phyloP scores from a whole-genome alignment of 2,888 invertebrate species.

The Spatulosminthurus flaviceps region DNA sequence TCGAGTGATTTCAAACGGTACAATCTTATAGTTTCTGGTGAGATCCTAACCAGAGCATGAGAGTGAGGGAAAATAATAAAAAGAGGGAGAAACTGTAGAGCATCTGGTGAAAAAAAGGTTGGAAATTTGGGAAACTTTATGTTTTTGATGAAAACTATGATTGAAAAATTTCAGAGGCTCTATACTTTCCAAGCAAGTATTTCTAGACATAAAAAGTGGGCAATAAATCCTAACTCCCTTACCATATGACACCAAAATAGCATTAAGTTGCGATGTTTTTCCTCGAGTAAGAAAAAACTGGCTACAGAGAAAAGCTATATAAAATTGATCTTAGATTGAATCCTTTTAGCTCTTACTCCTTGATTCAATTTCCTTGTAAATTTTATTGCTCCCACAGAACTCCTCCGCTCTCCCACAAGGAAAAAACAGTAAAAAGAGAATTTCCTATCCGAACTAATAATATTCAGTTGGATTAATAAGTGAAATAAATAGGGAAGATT shows the following conservation, averaged over 20 bases:
- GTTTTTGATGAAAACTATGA: constrained; percentile 5
- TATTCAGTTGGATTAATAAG: background rate
- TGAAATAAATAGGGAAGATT: background rate
- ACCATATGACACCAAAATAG: constrained; percentile 41
- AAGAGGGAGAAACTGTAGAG: background rate
- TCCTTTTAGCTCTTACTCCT: background rate
- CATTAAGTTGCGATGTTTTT: background rate
- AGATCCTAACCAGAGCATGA: too few species aligned
- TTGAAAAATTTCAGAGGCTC: constrained; percentile 18
- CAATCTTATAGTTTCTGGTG: too few species aligned
- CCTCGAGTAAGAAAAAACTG: background rate
- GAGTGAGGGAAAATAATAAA: background rate
- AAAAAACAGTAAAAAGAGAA: background rate
- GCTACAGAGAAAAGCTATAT: background rate
- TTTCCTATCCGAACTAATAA: background rate
- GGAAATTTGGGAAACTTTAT: background rate
- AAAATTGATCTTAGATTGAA: background rate
- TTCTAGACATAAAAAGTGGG: constrained; percentile 25
- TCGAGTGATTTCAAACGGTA: too few species aligned
- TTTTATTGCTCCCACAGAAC: background rate
- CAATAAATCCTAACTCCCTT: constrained; percentile 28
- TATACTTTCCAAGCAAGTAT: background rate
- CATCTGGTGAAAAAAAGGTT: background rate
- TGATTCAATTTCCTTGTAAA: background rate
- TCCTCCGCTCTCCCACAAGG: background rate